phyloP scores from a whole-genome alignment of 2,797 vertebrate genomes.

The Buceros bicornis region DNA sequence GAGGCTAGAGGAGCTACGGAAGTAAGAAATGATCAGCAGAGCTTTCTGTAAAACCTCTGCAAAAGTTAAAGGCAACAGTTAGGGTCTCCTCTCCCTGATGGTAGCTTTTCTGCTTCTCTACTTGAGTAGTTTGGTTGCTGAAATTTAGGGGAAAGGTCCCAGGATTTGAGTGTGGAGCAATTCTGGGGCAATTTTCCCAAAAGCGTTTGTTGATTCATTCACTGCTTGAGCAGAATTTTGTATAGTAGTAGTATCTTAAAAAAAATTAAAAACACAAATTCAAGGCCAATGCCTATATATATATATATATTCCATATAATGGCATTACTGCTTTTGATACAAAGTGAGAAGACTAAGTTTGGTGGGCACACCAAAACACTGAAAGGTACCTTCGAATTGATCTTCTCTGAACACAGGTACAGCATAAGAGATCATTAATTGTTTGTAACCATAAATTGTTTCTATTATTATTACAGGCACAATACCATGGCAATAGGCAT shows the following conservation, averaged over 20 bases:
- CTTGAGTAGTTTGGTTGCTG: background rate
- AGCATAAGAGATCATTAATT: background rate
- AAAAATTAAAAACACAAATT: background rate
- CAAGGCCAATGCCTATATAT: background rate
- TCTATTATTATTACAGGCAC: constrained; percentile 83
- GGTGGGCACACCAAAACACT: background rate
- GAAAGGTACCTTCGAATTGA: background rate
- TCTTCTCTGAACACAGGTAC: background rate
- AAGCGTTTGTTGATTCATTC: background rate
- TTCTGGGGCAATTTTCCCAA: background rate
- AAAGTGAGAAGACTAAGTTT: background rate
- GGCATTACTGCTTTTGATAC: background rate
- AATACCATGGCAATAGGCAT: constrained; percentile 95
- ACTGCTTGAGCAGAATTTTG: background rate
- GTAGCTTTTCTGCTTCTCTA: background rate
- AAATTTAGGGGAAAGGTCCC: background rate
- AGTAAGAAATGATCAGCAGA: background rate
- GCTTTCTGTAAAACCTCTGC: background rate
- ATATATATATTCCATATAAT: background rate
- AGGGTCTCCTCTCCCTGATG: background rate
- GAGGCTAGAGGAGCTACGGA: background rate
- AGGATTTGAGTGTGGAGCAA: background rate
- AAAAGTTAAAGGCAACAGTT: background rate
- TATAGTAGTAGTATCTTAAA: background rate
- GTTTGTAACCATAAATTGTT: background rate